Base-by-base conservation (phyloP, 2,888 invertebrate genomes). In the Papilio demoleus region DNA sequence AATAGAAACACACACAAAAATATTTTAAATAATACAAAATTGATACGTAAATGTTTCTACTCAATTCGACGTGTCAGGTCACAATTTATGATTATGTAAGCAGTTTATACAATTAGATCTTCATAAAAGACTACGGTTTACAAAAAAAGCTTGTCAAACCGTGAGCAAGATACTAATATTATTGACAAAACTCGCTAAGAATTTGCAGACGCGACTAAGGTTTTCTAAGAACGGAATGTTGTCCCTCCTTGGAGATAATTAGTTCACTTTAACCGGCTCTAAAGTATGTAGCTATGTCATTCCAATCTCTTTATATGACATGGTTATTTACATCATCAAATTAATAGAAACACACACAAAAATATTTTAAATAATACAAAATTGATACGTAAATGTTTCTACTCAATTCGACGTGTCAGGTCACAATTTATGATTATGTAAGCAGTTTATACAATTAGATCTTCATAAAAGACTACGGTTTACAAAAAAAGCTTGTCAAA, bases 121-220 rank as follows among this genome's bases (percentile, higher is more conserved):
- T 59, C 24, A 47, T 22, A 1, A 36, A 47, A 36, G 36, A 63
- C 50, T 53, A 38, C 24, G 5, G 38, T 9, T 24, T 24, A 45
- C 19, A 38, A 64, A 64, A 64, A 34, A 63, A 34, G 22, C 36
- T 3, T 12, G 34, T 47, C 14, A 45, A 22, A 17, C 14, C 17
- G 6, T 34, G 58, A 45, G 45, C 11, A 45, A 42, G 11, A 50
- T 22, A 47, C 38, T 22, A 17, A 66, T 40, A 66, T 65, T 59
- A 19, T 38, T 24, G 47, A 60, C 60, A 66, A 47, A 36, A 66
- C 66, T 50, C 50, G 47, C 47, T 17, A 50, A 66, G 66, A 60
- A 66, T 60, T 47, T 27, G 59, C 60, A 34, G 60, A 60, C 60
- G 45, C 19, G 17, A 60, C 24, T 59, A 47, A 34, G 45, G 31